Evolutionary conservation across 1,140 invertebrate species (phyloP), one percentile per base, ranked within the genome.

Genomic region (Sminthurides bifidus): DNA sequence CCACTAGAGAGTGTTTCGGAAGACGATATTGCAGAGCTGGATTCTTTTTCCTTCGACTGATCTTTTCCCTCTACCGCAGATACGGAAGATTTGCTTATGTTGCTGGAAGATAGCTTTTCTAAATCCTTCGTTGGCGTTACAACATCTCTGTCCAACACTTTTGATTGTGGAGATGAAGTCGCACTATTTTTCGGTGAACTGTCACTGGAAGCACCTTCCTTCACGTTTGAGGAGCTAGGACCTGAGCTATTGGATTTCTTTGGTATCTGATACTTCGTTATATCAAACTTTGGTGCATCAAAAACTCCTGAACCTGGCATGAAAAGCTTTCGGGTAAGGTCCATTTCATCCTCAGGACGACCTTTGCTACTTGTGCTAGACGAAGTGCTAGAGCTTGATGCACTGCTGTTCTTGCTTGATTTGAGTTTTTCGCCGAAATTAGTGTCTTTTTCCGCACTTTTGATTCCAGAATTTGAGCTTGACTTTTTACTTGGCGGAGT

Each of bases 221-320:
- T 15, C 12, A 8, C 5, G n/a, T 1, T 40, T 4, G 8, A 21
- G 6, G 24, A 46, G n/a, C 15, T 53, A 10, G 41, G 23, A 21
- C 26, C 33, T 19, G 45, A 29, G 26, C 30, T 48, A 1, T 30
- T 31, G 10, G 56, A 57, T 40, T 64, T 64, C 41, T 64, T 64
- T 8, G 63, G 63, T 15, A 64, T 64, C 41, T 64, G 63, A 40
- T 61, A 64, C 33, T 57, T 64, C 14, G 53, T 50, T 5, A 45
- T 6, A 35, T 64, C 59, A 44, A 64, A 64, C 24, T 61, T 64
- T 1, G 59, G 59, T 26, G 12, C 50, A n/a, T 61, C 59, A 41
- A 61, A 58, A 12, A 56, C 21, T 12, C 50, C 48, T 23, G 54
- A 29, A 2, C 56, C 60, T 14, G 62, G 59, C 53, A 59, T 51